Evolutionary conservation across 2,797 vertebrate genomes (phyloP), one percentile per base, ranked within the genome.

Genomic region (Choloepus didactylus): DNA sequence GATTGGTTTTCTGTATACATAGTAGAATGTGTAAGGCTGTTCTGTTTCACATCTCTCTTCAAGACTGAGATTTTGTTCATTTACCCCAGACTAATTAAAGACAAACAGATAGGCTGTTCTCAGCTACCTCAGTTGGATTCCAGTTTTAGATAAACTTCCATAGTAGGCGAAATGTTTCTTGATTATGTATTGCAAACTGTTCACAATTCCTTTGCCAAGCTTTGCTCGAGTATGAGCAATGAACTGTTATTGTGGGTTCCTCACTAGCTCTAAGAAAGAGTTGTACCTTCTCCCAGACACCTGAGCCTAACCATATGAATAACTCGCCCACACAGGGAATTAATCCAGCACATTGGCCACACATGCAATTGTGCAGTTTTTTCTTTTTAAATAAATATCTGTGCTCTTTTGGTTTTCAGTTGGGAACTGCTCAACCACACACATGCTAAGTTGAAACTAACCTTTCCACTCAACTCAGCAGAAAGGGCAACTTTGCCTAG

Each of bases 391-490:
- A 85, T 51, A 91, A 87, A 89, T 4, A 79, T 81, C 91, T 29
- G 1, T 35, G n/a, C 46, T 86, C 54, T 87, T 56, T 69, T 59
- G 51, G 35, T 94, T 96, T 91, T 35, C 79, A 89, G 3, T 4
- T 97, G 91, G 70, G 56, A 62, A 41, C 64, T 93, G 75, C 59
- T 82, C 96, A 91, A 79, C 67, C 86, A 91, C 75, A 97, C 79
- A 80, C 27, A 96, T 62, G 96, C 95, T 91, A 72, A 97, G 79
- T 9, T 89, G 72, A 85, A 97, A 95, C 86, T 83, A 96, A 92
- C 82, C 70, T 25, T 97, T 98, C 93, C 79, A 95, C 85, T 98
- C 96, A 97, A 90, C 81, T 97, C 94, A 96, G 94, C 93, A 89
- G 3, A 95, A 96, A 97, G 89, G 94, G 69, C 93, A 86, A 25